Evolutionary conservation across 2,797 vertebrate species (phyloP).

Genomic region (Silurus aristotelis): DNA sequence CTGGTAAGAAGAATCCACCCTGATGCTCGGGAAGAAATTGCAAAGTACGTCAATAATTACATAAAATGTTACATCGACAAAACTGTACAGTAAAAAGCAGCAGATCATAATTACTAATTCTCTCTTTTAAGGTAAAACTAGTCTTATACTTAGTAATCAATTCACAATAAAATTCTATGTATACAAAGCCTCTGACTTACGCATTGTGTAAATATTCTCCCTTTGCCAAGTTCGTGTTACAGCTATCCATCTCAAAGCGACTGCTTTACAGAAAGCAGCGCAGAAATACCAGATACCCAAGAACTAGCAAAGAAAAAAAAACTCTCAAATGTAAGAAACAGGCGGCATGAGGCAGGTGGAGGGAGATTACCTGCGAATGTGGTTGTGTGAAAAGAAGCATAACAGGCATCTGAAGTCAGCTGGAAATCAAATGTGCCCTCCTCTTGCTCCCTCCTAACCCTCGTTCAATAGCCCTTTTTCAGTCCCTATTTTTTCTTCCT

Average conservation of each 20-base stretch:
- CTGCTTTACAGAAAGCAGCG: too few species aligned
- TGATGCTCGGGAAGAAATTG: neutral
- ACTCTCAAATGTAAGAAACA: neutral
- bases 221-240: neutral
- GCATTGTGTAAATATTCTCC: neutral
- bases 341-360: neutral
- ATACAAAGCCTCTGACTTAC: neutral
- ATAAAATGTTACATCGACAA: neutral
- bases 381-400: slow-evolving; percentile 13
- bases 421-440: slow-evolving; percentile 37
- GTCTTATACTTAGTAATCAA: neutral
- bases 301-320: neutral
- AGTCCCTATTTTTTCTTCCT: neutral
- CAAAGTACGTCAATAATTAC: neutral
- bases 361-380: neutral
- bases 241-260: neutral
- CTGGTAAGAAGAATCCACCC: neutral
- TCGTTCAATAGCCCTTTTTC: slow-evolving; percentile 15
- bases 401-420: slow-evolving; percentile 12
- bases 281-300: neutral
- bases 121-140: neutral
- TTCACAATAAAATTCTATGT: neutral
- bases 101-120: neutral
- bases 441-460: slow-evolving; percentile 12
- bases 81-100: neutral